Evolutionary conservation across 2,888 invertebrate genomes (phyloP).

Genomic region (Drosophila quinaria): DNA sequence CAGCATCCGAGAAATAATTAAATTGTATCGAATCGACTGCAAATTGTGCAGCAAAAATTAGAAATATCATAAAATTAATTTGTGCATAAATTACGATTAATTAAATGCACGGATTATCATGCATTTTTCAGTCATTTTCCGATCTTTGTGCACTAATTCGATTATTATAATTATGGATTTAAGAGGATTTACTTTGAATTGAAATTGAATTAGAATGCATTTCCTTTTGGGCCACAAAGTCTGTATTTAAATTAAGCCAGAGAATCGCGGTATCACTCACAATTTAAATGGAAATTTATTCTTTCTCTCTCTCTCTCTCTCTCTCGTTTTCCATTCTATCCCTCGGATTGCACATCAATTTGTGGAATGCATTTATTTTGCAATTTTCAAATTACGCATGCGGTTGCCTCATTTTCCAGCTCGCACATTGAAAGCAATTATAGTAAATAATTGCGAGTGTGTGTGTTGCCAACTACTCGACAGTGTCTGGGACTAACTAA

Average conservation of each 20-base stretch:
- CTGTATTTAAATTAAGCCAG: conserved; percentile 1
- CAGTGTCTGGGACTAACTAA: neutral
- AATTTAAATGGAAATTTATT: conserved; percentile 7
- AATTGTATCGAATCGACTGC: conserved; percentile 19
- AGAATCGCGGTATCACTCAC: conserved; percentile 3
- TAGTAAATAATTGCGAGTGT: conserved; percentile 65
- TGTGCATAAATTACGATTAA: conserved; percentile 54
- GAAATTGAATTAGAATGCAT: conserved; percentile 14
- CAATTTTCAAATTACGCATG: conserved; percentile 68
- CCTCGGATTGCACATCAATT: conserved; percentile 14
- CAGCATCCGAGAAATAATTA: conserved; percentile 27
- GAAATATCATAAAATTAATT: conserved; percentile 46
- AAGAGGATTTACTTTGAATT: conserved; percentile 44
- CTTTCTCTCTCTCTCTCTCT: neutral
- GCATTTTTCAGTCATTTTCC: conserved; percentile 4
- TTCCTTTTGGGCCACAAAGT: conserved; percentile 1
- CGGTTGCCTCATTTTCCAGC: conserved; percentile 53
- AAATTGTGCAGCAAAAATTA: conserved; percentile 21
- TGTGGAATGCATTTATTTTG: conserved; percentile 59
- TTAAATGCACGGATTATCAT: conserved; percentile 21
- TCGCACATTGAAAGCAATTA: conserved; percentile 65
- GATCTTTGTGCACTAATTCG: conserved; percentile 33
- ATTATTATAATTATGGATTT: conserved; percentile 43
- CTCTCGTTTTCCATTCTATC: neutral
- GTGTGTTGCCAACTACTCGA: conserved; percentile 10